These are phyloP conservation scores for Netta rufina DNA, from an alignment of 2,797 vertebrate species.

Conservation along the genomic window DNA sequence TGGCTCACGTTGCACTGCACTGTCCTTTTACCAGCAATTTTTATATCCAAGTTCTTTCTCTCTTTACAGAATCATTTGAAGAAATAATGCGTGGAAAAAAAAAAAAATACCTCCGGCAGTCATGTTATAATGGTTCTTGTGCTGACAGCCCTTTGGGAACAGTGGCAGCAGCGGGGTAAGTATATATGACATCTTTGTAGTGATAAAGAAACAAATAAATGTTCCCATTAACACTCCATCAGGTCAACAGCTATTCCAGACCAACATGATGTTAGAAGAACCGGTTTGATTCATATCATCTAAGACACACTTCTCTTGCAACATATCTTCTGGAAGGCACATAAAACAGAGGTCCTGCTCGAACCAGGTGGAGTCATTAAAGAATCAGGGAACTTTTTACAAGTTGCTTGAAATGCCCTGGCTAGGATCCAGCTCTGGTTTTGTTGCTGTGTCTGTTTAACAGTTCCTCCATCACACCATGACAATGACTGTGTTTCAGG, in stretches of 20 bases:
- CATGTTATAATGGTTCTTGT: conserved; percentile 67
- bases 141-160: conserved; percentile 73
- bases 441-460: conserved; percentile 42
- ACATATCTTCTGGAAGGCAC: conserved; percentile 54
- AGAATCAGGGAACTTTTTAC: conserved; percentile 66
- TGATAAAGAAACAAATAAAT: conserved; percentile 78
- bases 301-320: conserved; percentile 45
- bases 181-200: conserved; percentile 73
- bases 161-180: conserved; percentile 67
- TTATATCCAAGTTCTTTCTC: not conserved
- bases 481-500: not conserved
- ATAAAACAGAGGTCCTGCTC: conserved; percentile 61
- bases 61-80: conserved; percentile 53
- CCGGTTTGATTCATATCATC: conserved; percentile 59
- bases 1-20: not conserved
- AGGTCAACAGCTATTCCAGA: conserved; percentile 73
- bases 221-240: conserved; percentile 74
- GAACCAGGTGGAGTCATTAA: conserved; percentile 67
- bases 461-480: conserved; percentile 12
- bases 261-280: conserved; percentile 6
- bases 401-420: conserved; percentile 60
- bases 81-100: conserved; percentile 40
- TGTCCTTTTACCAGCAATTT: conserved; percentile 37
- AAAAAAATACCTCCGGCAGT: conserved; percentile 57
- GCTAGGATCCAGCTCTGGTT: conserved; percentile 26